These are phyloP conservation scores for Talpa occidentalis DNA, from an alignment of 2,113 vertebrate genomes.

Conservation along the genomic window DNA sequence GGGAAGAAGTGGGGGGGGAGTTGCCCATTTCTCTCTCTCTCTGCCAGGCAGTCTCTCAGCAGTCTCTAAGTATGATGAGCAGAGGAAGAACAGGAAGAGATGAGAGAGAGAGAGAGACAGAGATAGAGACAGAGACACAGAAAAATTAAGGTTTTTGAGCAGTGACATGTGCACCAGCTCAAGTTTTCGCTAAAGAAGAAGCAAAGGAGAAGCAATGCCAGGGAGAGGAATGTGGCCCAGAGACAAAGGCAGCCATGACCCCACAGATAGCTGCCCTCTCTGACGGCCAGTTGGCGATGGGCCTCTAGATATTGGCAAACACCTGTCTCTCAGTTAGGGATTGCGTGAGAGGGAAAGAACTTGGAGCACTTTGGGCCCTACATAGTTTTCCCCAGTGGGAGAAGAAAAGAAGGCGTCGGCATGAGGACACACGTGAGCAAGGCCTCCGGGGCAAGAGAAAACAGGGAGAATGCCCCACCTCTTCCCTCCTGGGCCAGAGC, in stretches of 20 bases:
- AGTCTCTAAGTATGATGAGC: not conserved
- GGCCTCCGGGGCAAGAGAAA: fast-evolving
- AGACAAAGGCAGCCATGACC: not conserved
- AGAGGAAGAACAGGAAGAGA: not conserved
- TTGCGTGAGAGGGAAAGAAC: not conserved
- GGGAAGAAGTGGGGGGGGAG: not conserved
- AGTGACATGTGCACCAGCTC: not conserved
- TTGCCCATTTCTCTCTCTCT: not conserved
- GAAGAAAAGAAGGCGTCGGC: not conserved
- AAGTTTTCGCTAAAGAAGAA: not conserved
- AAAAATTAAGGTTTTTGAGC: not conserved
- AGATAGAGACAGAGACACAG: not conserved
- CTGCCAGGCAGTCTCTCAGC: not conserved
- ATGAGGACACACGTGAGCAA: not conserved
- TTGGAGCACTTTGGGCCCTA: not conserved
- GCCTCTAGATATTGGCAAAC: not conserved
- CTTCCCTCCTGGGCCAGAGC: not conserved
- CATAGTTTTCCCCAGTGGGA: not conserved
- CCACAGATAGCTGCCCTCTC: not conserved
- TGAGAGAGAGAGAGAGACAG: not conserved
- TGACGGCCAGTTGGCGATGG: not conserved
- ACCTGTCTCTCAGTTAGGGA: not conserved
- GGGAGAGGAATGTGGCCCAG: not conserved
- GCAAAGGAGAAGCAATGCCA: not conserved
- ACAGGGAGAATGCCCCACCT: fast-evolving